Evolutionary conservation across 1,140 invertebrate species (phyloP).

Genomic region (Zaprionus kolodkinae): DNA sequence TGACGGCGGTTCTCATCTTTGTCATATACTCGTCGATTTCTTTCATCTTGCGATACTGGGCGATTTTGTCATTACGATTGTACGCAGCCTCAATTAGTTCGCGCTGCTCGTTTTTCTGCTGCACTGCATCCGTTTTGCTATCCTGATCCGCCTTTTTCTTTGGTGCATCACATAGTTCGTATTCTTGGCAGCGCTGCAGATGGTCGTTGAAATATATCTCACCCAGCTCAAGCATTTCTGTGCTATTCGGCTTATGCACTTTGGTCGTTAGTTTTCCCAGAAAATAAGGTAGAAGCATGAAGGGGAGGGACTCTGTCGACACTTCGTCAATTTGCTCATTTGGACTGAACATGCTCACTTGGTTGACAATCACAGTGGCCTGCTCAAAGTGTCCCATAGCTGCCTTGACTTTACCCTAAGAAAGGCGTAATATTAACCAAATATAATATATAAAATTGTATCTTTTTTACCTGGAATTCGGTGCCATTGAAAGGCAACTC

Average conservation of each 20-base stretch:
- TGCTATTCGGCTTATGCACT: constrained; percentile 87
- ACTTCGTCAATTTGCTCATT: constrained; percentile 96
- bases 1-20: constrained; percentile 87
- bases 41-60: constrained; percentile 92
- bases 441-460: constrained; percentile 29
- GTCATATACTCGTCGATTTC: constrained; percentile 90
- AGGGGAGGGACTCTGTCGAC: constrained; percentile 92
- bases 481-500: constrained; percentile 87
- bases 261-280: constrained; percentile 88
- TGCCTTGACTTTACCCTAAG: constrained; percentile 88
- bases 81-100: constrained; percentile 84
- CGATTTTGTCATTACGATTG: constrained; percentile 90
- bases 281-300: constrained; percentile 92
- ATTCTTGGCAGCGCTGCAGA: constrained; percentile 91
- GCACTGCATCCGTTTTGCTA: constrained; percentile 31
- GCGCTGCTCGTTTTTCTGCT: constrained; percentile 70
- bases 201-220: constrained; percentile 95
- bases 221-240: constrained; percentile 89
- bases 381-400: constrained; percentile 91
- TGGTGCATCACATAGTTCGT: constrained; percentile 88
- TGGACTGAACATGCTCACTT: constrained; percentile 92
- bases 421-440: constrained; percentile 15
- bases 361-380: constrained; percentile 90
- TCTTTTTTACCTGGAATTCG: constrained; percentile 86
- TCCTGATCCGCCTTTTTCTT: constrained; percentile 32